These are phyloP conservation scores for Plecturocebus donacophilus DNA, from an alignment of 2,113 vertebrate species.

Conservation along the genomic window DNA sequence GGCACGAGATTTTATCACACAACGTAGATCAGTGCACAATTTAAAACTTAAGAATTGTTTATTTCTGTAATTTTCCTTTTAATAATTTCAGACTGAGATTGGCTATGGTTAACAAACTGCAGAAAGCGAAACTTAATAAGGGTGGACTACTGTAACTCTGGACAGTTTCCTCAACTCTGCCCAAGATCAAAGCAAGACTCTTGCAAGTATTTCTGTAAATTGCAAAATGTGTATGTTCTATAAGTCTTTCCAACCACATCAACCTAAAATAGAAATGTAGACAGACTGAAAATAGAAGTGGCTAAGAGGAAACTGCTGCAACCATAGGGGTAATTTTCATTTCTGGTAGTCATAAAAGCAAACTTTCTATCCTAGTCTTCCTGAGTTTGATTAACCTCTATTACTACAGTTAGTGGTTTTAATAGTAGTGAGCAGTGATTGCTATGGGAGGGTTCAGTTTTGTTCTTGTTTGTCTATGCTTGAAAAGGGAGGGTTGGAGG, in stretches of 20 bases:
- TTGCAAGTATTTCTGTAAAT: neutral
- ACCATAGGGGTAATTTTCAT: neutral
- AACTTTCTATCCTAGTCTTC: neutral
- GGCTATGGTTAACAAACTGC: neutral
- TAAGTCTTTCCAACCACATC: neutral
- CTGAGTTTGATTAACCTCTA: neutral
- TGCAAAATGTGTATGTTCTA: neutral
- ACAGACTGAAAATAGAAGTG: conserved; percentile 56
- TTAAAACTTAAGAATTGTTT: neutral
- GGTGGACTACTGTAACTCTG: neutral
- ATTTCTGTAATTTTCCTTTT: neutral
- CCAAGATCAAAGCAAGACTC: neutral
- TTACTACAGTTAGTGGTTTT: neutral
- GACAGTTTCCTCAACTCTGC: neutral
- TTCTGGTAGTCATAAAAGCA: conserved; percentile 48
- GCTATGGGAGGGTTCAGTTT: neutral
- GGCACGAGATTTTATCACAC: neutral
- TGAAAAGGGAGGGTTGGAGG: neutral
- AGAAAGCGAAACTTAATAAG: neutral
- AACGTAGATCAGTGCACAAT: neutral
- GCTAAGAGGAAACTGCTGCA: conserved; percentile 20
- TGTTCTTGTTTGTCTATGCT: neutral
- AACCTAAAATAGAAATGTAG: conserved; percentile 41
- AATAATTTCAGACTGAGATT: neutral
- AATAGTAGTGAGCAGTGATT: neutral